Evolutionary conservation across 1,140 invertebrate species (phyloP).

Genomic region (Hetaerina americana): DNA sequence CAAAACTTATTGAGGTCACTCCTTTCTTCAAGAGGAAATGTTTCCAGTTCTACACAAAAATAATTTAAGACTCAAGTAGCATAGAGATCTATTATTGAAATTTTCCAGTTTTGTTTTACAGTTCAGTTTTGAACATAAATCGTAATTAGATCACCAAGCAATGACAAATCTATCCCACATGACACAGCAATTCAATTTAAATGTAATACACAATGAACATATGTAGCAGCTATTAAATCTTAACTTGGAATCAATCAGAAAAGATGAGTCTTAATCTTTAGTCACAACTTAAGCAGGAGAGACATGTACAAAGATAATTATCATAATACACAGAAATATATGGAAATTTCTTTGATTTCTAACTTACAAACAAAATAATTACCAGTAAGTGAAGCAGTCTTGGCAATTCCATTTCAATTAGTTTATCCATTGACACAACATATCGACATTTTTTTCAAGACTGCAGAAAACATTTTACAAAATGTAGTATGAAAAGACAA

Average conservation of each 20-base stretch:
- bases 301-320: background rate
- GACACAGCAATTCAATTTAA: background rate
- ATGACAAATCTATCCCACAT: background rate
- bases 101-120: background rate
- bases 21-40: background rate
- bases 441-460: background rate
- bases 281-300: background rate
- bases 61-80: background rate
- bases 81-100: conserved; percentile 1
- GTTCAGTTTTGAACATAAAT: background rate
- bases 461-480: background rate
- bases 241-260: background rate
- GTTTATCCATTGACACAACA: background rate
- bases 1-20: background rate
- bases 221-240: background rate
- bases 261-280: background rate
- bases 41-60: background rate
- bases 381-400: background rate
- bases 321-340: background rate
- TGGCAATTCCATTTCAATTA: background rate
- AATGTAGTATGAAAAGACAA: background rate
- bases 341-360: background rate
- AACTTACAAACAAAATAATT: background rate
- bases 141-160: background rate
- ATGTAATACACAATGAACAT: background rate